phyloP scores from a whole-genome alignment of 2,797 vertebrate species.

The Premnoplex brunnescens region DNA sequence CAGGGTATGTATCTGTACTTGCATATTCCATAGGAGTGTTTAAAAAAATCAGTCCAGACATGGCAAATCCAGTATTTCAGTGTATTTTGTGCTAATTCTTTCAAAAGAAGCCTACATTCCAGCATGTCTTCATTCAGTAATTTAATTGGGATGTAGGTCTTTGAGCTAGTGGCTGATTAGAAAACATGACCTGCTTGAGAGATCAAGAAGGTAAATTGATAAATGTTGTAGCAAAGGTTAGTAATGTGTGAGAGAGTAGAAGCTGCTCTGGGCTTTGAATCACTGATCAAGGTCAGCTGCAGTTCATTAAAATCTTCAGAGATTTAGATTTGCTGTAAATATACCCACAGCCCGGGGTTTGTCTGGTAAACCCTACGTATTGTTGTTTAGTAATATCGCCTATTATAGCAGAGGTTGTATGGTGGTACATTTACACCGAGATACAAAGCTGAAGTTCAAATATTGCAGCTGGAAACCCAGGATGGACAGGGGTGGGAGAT shows the following conservation, averaged over 20 bases:
- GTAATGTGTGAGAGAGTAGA: constrained; percentile 80
- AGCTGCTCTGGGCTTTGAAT: constrained; percentile 77
- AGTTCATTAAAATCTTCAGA: constrained; percentile 86
- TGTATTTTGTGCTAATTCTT: constrained; percentile 27
- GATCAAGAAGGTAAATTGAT: constrained; percentile 96
- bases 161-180: constrained; percentile 80
- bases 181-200: constrained; percentile 93
- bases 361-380: constrained; percentile 48
- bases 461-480: neutral
- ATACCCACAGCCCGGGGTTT: constrained; percentile 50
- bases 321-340: constrained; percentile 70
- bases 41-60: neutral
- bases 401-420: neutral
- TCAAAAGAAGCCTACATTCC: constrained; percentile 71
- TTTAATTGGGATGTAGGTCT: constrained; percentile 81
- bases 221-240: constrained; percentile 86
- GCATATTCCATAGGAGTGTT: neutral
- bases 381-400: neutral
- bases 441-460: neutral
- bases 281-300: constrained; percentile 86
- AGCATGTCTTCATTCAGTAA: constrained; percentile 70
- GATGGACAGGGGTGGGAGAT: neutral
- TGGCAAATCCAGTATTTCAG: constrained; percentile 52
- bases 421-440: neutral
- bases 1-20: neutral